phyloP scores from a whole-genome alignment of 2,797 vertebrate species.

The Hydrophis major region DNA sequence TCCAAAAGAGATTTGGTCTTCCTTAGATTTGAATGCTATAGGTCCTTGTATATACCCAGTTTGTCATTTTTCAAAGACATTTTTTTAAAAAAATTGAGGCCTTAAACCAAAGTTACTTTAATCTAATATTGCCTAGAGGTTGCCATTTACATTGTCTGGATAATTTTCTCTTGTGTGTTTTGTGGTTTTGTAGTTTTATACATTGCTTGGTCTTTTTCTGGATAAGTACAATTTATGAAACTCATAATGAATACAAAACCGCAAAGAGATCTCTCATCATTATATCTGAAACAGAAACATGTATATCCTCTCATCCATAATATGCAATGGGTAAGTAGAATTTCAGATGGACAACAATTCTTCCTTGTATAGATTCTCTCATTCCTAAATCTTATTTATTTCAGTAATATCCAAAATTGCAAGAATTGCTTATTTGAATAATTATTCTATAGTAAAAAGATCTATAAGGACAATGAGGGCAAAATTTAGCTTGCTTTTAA shows the following conservation, averaged over 20 bases:
- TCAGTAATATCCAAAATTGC: neutral
- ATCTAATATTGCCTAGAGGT: neutral
- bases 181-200: neutral
- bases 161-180: neutral
- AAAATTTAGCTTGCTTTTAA: neutral
- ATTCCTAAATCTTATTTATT: neutral
- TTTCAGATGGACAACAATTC: neutral
- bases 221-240: neutral
- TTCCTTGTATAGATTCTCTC: neutral
- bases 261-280: neutral
- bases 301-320: neutral
- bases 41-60: neutral
- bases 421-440: neutral
- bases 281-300: neutral
- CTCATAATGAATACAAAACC: neutral
- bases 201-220: neutral
- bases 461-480: neutral
- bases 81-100: neutral
- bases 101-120: neutral
- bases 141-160: neutral
- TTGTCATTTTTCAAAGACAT: neutral
- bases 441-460: neutral
- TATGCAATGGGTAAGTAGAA: neutral
- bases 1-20: neutral
- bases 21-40: neutral